Base-by-base conservation (phyloP, 2,888 invertebrate species). In the Salticus scenicus region DNA sequence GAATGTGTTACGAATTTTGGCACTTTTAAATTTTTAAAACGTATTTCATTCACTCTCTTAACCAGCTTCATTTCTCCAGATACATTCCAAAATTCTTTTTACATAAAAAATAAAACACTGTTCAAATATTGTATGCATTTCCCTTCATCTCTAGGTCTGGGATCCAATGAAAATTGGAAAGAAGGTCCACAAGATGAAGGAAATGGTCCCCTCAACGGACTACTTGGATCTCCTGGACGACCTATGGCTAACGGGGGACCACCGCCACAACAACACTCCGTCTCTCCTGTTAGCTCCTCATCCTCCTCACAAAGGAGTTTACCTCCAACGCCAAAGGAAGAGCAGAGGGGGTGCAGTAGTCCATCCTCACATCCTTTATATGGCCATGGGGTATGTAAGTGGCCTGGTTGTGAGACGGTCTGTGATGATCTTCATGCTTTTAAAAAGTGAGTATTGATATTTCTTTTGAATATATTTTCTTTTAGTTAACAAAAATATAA, bases 351-450 rank as follows among this genome's bases (percentile, higher is more conserved):
- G 28, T 57, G 66, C 17, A 71, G 80, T 24, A 74, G 75, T 67
- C 85, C 87, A 2, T 85, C 80, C 0, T 63, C 33, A 5, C 86
- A 88, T 33, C 57, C 96, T 28, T 93, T 97, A 14, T 97, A 96
- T 90, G 96, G 97, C 0, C 96, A 98, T 91, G 97, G 97, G 12
- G 95, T 98, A 67, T 99, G 99, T 93, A 96, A 96, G 91, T 99
- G 99, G 99, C 98, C 98, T 0, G 97, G 98, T 85, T 99, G 99
- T 92, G 98, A 99, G 92, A 94, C 95, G 69, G 94, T 96, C 87
- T 96, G 97, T 91, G 97, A 97, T 90, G 97, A 98, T 91, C 94
- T 96, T 90, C 94, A 95, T 90, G 94, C 96, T 89, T 98, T 99
- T 93, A 94, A 96, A 90, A 97, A 87, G 88, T 88, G 37, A 79